Evolutionary conservation across 2,113 vertebrate genomes (phyloP), one percentile per base, ranked within the genome.

Genomic region (Chloropsis cyanopogon): DNA sequence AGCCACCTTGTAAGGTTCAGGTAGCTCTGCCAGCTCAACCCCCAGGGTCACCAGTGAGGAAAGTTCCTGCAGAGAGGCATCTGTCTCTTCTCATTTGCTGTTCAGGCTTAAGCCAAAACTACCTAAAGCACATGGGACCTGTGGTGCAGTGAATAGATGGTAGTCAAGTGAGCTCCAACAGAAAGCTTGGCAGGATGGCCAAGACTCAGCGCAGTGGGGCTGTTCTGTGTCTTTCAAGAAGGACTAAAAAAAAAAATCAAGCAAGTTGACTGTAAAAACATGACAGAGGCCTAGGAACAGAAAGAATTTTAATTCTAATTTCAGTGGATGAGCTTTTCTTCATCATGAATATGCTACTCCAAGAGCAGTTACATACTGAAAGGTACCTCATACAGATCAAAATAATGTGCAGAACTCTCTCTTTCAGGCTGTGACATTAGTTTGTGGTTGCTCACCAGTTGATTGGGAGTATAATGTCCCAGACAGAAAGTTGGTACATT

Each of bases 1-100:
- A 92, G 10, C 33, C 31, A 14, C 53, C 37, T 65, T 63, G 19
- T 4, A 14, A 68, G 64, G 75, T 49, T 73, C 37, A 25, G 37
- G 26, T 41, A 78, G 46, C 66, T 64, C 69, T 91, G 89, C 87
- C 96, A 94, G 3, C 49, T 92, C 78, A 81, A 57, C 46, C 80
- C 56, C n/a, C 33, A 56, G 87, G 31, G 29, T 92, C 57, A 68
- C 44, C 22, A 71, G 52, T 29, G 54, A 90, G 86, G 76, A 57
- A 77, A 53, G 61, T 83, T 88, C 93, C 90, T 86, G 91, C 71
- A 59, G 94, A 56, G 95, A 92, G 76, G 76, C 96, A 95, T 91
- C 94, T 96, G 95, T 90, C 92, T 81, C 33, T 93, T 68, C 59
- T 79, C 53, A 15, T 61, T 94, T 93, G 85, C 76, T 53, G 14